Percentiles rank a stretch among this genome's conserved stretches.
These are phyloP conservation scores for Loris lydekkerianus DNA, from an alignment of 2,797 vertebrate species.

Conservation along the genomic window DNA sequence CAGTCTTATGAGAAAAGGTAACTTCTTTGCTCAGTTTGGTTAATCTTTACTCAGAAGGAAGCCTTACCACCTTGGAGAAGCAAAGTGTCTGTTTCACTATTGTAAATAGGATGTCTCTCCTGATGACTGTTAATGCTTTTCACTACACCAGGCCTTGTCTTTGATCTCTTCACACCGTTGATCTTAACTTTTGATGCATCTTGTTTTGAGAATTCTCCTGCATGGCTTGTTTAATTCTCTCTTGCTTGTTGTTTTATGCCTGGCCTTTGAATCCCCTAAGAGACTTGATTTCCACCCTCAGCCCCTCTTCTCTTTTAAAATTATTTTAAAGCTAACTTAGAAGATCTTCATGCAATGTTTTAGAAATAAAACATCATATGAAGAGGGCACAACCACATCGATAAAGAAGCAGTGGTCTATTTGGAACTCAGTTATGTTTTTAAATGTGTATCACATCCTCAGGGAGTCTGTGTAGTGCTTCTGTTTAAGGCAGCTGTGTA, in stretches of 20 bases:
- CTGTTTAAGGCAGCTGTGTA: conserved; percentile 4
- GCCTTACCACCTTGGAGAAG: conserved; percentile 50
- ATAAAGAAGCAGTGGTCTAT: conserved; percentile 10
- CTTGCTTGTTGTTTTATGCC: conserved; percentile 78
- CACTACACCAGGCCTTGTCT: conserved; percentile 75
- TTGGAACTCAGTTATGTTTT: conserved; percentile 3
- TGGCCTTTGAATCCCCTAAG: conserved; percentile 73
- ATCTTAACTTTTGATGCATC: conserved; percentile 79
- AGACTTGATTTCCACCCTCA: conserved; percentile 41
- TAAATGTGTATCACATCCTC: not conserved
- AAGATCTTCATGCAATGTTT: conserved; percentile 74
- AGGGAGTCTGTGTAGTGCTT: conserved; percentile 28
- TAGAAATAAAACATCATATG: not conserved
- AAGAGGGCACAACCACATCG: not conserved
- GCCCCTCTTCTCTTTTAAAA: conserved; percentile 38
- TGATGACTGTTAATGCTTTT: conserved; percentile 74
- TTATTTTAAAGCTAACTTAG: conserved; percentile 64
- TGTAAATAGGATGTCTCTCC: not conserved
- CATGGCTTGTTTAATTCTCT: conserved; percentile 81
- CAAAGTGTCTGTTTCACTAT: conserved; percentile 68
- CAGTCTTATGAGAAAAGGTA: not conserved
- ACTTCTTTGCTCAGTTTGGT: conserved; percentile 59
- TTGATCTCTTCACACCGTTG: conserved; percentile 83
- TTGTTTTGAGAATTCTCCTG: conserved; percentile 83
- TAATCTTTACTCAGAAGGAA: conserved; percentile 74